These are phyloP conservation scores for Carcharodon carcharias DNA, from an alignment of 2,797 vertebrate genomes.

Conservation along the genomic window DNA sequence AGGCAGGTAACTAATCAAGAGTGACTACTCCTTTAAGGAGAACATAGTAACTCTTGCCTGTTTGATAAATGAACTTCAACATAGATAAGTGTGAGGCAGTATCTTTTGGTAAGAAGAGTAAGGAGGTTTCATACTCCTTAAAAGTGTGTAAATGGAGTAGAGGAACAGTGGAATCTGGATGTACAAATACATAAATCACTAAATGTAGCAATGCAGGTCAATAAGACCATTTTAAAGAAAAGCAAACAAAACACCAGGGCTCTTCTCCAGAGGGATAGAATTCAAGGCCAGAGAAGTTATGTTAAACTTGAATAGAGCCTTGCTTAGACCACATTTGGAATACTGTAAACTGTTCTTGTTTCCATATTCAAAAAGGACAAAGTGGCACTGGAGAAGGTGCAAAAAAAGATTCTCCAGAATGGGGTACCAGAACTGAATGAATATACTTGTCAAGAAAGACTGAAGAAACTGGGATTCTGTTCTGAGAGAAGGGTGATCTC, in stretches of 20 bases:
- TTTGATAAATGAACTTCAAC: not conserved
- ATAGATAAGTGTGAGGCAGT: not conserved
- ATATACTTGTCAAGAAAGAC: not conserved
- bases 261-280: not conserved
- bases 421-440: not conserved
- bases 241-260: not conserved
- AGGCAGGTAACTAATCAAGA: conserved; percentile 23
- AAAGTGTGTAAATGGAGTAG: not conserved
- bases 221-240: not conserved
- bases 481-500: not conserved
- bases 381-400: not conserved
- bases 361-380: not conserved
- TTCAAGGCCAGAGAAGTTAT: not conserved
- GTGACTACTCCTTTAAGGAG: conserved; percentile 17
- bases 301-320: not conserved
- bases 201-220: not conserved
- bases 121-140: not conserved
- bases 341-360: not conserved
- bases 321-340: not conserved
- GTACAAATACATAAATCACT: not conserved
- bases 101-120: not conserved
- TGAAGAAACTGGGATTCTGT: not conserved
- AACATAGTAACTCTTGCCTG: not conserved
- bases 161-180: not conserved
- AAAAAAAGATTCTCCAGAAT: not conserved